Base-by-base conservation (phyloP, 2,113 vertebrate species). In the Pseudonaja textilis region DNA sequence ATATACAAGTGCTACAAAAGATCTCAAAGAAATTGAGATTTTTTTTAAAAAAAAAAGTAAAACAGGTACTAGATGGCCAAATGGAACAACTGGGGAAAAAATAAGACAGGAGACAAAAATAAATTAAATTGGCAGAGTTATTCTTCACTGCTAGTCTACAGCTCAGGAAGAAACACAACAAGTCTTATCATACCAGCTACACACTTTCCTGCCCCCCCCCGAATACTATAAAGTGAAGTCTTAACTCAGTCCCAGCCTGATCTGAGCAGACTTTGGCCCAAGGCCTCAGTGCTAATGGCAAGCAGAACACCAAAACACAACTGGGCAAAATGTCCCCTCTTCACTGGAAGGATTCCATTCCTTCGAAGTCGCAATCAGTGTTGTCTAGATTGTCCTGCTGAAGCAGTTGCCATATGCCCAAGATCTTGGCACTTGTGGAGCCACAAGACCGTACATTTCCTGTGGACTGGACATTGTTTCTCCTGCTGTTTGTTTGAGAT, bases 401-500 rank as follows among this genome's bases (percentile, higher is more conserved):
- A 81, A 74, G 87, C 42, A 47, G 54, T 92, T 91, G 81, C 42
- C 93, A 91, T 61, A 64, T 22, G 91, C 6, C 25, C 59, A 92
- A 87, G 45, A n/a, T 64, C 88, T 55, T 45, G 93, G 26, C 94
- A 95, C 92, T 90, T 94, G 94, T 16, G 4, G 22, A 59, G 91
- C 89, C 93, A 47, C 89, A 12, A 91, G 91, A 47, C 88, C 89
- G 87, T 89, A 50, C 93, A 93, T 52, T 86, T 59, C 93, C 14
- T 2, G 1, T 2, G 54, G 56, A 57, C 52, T 85, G 85, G 23
- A 16, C 20, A 7, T 54, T 20, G 57, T 92, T 88, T 87, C 88
- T 94, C 69, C 92, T 93, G 25, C n/a, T 14, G 64, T 92, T 91
- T 95, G 91, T 55, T 0, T 88, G 93, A 96, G 90, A 93, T 92